These are phyloP conservation scores for Pangasianodon hypophthalmus DNA, from an alignment of 2,113 vertebrate genomes.

Conservation along the genomic window DNA sequence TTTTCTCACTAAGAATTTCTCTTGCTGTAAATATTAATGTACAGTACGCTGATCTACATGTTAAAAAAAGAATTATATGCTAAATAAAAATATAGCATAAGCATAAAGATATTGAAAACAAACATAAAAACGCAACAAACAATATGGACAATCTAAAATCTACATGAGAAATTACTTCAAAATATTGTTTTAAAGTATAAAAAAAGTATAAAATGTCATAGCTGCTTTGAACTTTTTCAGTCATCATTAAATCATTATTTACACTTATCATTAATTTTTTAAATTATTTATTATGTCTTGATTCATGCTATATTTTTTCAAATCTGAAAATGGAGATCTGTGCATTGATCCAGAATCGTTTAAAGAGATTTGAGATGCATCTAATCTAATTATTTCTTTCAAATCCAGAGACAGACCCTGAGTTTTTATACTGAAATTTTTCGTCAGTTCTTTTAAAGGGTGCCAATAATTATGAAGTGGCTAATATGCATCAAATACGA, in stretches of 20 bases:
- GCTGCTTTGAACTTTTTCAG: background rate
- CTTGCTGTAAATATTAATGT: background rate
- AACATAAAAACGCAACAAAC: too few relatives aligned
- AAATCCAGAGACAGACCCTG: background rate
- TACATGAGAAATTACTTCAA: background rate
- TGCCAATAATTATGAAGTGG: background rate
- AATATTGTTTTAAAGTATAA: background rate
- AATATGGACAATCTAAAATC: background rate
- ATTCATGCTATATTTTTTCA: background rate
- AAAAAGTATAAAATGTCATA: background rate
- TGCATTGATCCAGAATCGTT: background rate
- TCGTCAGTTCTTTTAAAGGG: background rate
- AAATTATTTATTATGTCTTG: background rate
- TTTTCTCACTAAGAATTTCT: background rate
- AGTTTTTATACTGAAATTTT: too few relatives aligned
- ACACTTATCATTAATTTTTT: background rate
- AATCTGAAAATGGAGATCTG: background rate
- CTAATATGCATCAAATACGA: background rate
- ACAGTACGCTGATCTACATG: background rate
- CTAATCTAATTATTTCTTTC: background rate
- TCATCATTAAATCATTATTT: background rate
- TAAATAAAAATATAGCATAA: background rate
- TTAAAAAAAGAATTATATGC: background rate
- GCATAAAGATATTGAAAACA: background rate
- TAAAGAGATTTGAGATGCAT: background rate